Percentiles rank a stretch among this genome's conserved stretches.
Conservation (phyloP, 2,888 invertebrate species). For the Agrochola litura region DNA sequence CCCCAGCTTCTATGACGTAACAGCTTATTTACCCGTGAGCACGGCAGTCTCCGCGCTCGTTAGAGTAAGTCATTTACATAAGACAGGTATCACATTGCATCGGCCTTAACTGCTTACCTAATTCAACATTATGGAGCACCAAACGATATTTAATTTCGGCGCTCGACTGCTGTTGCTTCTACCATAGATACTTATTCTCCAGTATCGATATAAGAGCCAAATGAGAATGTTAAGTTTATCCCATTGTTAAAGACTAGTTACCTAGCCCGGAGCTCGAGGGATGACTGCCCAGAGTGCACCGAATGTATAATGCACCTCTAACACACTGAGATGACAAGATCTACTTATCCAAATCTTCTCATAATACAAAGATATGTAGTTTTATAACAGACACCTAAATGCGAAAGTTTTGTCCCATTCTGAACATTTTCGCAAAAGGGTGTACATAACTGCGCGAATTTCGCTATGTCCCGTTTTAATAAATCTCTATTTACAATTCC, state of each 20-base stretch:
- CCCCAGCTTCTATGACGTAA: slow-evolving; percentile 37
- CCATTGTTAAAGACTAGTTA: background rate
- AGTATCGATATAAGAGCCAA: background rate
- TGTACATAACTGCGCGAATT: slow-evolving; percentile 79
- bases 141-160: slow-evolving; percentile 42
- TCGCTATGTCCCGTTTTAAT: slow-evolving; percentile 87
- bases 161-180: background rate
- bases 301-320: background rate
- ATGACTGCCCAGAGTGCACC: background rate
- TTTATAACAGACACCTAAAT: slow-evolving; percentile 65
- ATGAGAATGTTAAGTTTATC: background rate
- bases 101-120: slow-evolving; percentile 43
- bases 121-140: slow-evolving; percentile 27
- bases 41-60: slow-evolving; percentile 34
- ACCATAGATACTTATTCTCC: background rate
- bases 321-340: slow-evolving; percentile 13
- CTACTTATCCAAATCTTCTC: slow-evolving; percentile 18
- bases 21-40: slow-evolving; percentile 44
- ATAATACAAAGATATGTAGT: slow-evolving; percentile 52
- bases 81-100: slow-evolving; percentile 54
- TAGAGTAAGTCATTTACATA: slow-evolving; percentile 48
- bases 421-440: slow-evolving; percentile 74
- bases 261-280: too few species aligned
- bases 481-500: slow-evolving; percentile 89
- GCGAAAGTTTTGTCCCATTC: slow-evolving; percentile 74